Base-by-base conservation (phyloP, 2,797 vertebrate genomes). In the Scarus forsteni region DNA sequence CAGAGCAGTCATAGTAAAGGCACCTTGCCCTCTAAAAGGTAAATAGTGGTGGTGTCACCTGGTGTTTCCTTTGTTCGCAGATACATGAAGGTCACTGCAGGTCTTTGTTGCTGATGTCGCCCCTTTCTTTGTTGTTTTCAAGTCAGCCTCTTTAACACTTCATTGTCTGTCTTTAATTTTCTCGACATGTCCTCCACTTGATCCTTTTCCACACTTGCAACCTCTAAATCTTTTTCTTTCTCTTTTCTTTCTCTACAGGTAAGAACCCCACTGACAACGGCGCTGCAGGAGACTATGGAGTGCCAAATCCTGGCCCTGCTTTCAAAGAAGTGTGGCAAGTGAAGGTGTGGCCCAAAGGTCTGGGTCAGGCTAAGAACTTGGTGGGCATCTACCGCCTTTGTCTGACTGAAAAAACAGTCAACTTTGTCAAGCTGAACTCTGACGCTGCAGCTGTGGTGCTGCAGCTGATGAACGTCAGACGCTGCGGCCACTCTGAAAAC, bases 281-380 rank as follows among this genome's bases (percentile, higher is more conserved):
- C 0, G 73, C 75, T 59, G 75, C 79, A 0, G 91, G 73, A 2
- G 94, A 94, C 77, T 94, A 94, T 40, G 94, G 94, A 0, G 79
- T 92, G 0, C 92, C 90, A 6, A 89, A 87, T 69, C 94, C 95
- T 0, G 94, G 92, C 4, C 95, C 94, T 1, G 92, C 95, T 1
- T 96, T 96, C 88, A 95, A 95, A 75, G 96, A 96, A 70, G 93
- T 96, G 35, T 97, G 96, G 96, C 95, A 96, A 59, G 94, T 96
- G 57, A 96, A 94, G 42, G 94, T 96, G 55, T 93, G 93, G 82
- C 95, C 96, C 19, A 95, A 96, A 73, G 95, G 94, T 27, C 85
- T 96, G 43, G 94, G 96, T 7, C 95, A 96, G 73, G 92, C 92
- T 43, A 93, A 88, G 78, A 95, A 94, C 85, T 80, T 96, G 74